Evolutionary conservation across 2,888 invertebrate species (phyloP).

Genomic region (Cylindroiulus punctatus): DNA sequence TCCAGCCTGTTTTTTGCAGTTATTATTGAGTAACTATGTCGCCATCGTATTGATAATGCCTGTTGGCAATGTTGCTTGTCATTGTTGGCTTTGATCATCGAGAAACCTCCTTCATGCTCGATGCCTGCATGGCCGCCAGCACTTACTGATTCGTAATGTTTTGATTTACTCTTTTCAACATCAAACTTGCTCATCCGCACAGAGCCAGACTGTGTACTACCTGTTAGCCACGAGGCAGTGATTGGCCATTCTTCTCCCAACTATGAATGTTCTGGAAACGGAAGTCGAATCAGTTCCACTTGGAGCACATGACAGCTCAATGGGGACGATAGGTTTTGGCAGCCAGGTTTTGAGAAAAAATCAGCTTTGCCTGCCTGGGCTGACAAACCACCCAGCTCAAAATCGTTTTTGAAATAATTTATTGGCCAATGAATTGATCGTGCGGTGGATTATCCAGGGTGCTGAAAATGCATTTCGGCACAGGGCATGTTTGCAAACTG

Average conservation of each 20-base stretch:
- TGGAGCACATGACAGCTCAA: neutral
- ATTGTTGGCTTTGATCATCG: conserved; percentile 9
- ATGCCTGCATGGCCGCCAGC: neutral
- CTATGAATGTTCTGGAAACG: neutral
- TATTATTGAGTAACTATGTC: neutral
- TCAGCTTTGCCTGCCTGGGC: neutral
- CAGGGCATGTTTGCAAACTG: no score
- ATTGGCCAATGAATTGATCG: no score
- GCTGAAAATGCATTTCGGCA: no score
- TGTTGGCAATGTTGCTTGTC: conserved; percentile 9
- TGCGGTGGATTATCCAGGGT: no score
- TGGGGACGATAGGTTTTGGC: neutral
- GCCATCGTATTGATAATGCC: neutral
- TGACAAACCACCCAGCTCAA: no score
- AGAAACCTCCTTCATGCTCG: neutral
- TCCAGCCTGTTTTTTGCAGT: neutral
- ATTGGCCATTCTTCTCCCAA: neutral
- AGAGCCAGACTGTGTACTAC: neutral
- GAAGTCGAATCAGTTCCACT: neutral
- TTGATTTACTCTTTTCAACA: conserved; percentile 10
- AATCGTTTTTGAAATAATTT: no score
- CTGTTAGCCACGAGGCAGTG: neutral
- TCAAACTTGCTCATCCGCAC: neutral
- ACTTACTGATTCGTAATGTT: neutral
- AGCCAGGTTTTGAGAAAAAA: neutral